Conservation (phyloP, 1,140 invertebrate genomes). For the Chrysomallon squamiferum region DNA sequence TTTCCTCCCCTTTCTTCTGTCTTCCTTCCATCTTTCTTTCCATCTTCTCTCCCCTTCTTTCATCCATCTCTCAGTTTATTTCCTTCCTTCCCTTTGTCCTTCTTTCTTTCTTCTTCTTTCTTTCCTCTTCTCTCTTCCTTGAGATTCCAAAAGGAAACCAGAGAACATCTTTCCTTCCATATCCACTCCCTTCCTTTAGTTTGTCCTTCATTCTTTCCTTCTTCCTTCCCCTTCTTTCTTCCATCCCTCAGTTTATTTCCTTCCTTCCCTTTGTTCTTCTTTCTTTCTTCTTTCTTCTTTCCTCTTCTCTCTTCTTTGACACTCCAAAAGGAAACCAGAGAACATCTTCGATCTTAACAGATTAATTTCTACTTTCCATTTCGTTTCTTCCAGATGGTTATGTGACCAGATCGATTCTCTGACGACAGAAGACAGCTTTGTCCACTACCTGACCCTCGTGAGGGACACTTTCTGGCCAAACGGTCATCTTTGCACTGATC, state of each 20-base stretch:
- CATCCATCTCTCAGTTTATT: no score
- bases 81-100: no score
- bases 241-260: not conserved
- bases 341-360: no score
- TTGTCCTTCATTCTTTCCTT: not conserved
- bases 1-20: no score
- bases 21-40: no score
- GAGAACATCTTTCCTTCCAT: not conserved
- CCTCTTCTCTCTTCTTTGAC: no score
- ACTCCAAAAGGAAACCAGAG: no score
- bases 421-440: conserved; percentile 29
- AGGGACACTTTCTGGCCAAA: conserved; percentile 51
- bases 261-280: not conserved
- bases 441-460: conserved; percentile 37
- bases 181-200: not conserved
- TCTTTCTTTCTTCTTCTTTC: no score
- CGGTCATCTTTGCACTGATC: conserved; percentile 27
- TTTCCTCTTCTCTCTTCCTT: not conserved
- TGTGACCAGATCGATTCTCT: conserved; percentile 25
- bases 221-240: not conserved
- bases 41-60: no score
- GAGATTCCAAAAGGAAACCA: not conserved
- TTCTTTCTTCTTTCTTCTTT: not conserved
- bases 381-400: conserved; percentile 31
- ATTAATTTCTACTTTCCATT: no score